phyloP scores from a whole-genome alignment of 2,888 invertebrate genomes.

The Chydorus sphaericus region DNA sequence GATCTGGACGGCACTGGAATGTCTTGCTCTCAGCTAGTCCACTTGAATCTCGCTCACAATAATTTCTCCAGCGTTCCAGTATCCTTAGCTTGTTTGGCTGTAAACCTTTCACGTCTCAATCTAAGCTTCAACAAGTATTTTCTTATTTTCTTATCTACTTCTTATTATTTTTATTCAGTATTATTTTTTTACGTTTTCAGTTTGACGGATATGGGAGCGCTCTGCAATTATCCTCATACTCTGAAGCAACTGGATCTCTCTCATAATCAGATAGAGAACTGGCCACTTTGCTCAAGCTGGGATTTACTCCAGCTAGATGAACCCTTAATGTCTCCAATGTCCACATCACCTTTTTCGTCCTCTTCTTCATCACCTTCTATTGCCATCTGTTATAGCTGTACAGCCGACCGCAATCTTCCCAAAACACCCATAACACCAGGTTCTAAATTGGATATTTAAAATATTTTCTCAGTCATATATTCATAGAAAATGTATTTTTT shows the following conservation, averaged over 20 bases:
- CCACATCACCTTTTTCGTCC: background rate
- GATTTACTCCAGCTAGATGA: slow-evolving; percentile 38
- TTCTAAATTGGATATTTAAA: too few species aligned
- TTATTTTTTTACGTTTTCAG: slow-evolving; percentile 17
- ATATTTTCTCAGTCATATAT: background rate
- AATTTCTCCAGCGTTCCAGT: slow-evolving; percentile 73
- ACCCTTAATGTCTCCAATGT: background rate
- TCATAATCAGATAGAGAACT: slow-evolving; percentile 76
- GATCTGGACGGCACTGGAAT: slow-evolving; percentile 19
- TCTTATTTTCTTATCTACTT: background rate
- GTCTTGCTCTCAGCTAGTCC: slow-evolving; percentile 47
- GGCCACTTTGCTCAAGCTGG: slow-evolving; percentile 72
- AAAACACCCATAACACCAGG: slow-evolving; percentile 12
- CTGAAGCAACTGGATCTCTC: slow-evolving; percentile 85
- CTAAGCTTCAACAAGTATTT: slow-evolving; percentile 70
- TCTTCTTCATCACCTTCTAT: slow-evolving; percentile 26
- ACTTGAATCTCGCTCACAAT: slow-evolving; percentile 81
- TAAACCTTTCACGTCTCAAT: slow-evolving; percentile 70
- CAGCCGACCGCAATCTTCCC: slow-evolving; percentile 23
- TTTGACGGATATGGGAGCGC: slow-evolving; percentile 53
- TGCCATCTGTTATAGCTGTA: too few species aligned
- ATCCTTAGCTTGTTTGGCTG: slow-evolving; percentile 78
- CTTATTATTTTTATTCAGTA: background rate
- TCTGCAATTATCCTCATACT: slow-evolving; percentile 75
- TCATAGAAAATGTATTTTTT: background rate